phyloP scores from a whole-genome alignment of 2,888 invertebrate species.

The Brassicogethes aeneus region DNA sequence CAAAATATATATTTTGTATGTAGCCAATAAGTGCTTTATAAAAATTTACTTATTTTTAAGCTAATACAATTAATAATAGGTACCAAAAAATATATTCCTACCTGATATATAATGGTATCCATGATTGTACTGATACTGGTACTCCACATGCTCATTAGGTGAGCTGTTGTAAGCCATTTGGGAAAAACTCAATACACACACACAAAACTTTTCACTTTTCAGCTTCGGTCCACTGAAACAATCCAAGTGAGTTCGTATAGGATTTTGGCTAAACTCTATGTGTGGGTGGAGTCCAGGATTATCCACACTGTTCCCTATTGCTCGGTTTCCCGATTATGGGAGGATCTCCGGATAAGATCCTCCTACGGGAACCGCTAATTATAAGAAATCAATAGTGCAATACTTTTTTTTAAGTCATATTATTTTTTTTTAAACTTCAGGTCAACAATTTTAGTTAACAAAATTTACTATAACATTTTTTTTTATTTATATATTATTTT shows the following conservation, averaged over 20 bases:
- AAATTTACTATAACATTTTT: no score
- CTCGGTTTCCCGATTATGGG: slow-evolving; percentile 19
- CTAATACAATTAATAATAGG: no score
- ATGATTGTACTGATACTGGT: slow-evolving; percentile 32
- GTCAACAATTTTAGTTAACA: no score
- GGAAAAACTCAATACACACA: slow-evolving; percentile 9
- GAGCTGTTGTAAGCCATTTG: slow-evolving; percentile 33
- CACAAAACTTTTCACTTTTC: slow-evolving; percentile 13
- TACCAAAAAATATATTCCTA: no score
- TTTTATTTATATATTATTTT: no score
- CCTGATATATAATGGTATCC: slow-evolving; percentile 33
- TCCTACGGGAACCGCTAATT: slow-evolving; percentile 10
- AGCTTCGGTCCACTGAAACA: no score
- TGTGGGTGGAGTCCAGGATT: slow-evolving; percentile 17
- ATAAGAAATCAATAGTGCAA: slow-evolving; percentile 15
- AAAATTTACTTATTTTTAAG: no score
- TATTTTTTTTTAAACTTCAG: neutral
- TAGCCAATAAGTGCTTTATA: no score
- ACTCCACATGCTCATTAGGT: slow-evolving; percentile 30
- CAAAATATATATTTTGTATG: no score
- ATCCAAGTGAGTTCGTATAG: no score
- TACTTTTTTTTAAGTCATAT: neutral
- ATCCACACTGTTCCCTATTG: slow-evolving; percentile 13
- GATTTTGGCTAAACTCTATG: no score
- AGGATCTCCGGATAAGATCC: slow-evolving; percentile 18